These are phyloP conservation scores for Phoebastria nigripes DNA, from an alignment of 2,797 vertebrate species.

Conservation along the genomic window DNA sequence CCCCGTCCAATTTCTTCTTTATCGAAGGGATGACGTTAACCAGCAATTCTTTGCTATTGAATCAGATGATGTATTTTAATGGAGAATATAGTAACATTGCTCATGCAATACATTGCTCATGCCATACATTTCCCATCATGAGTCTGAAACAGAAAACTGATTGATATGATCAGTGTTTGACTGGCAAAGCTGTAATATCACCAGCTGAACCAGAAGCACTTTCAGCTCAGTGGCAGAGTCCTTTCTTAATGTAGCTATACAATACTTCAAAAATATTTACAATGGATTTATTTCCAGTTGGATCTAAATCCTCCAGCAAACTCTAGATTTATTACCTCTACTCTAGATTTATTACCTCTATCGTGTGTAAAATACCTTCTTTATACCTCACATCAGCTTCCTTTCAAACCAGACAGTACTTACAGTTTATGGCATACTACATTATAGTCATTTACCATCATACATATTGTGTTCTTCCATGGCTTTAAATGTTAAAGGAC, in stretches of 20 bases:
- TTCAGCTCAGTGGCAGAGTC: neutral
- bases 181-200: neutral
- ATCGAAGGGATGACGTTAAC: neutral
- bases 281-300: slow-evolving; percentile 19
- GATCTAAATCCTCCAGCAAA: slow-evolving; percentile 17
- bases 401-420: slow-evolving; percentile 40
- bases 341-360: slow-evolving; percentile 47
- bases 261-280: slow-evolving; percentile 26
- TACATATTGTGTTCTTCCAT: slow-evolving; percentile 3
- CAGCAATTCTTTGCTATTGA: neutral
- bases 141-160: neutral
- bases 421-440: slow-evolving; percentile 42
- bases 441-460: slow-evolving; percentile 43
- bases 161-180: neutral
- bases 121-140: neutral
- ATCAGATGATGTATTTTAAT: neutral
- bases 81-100: neutral
- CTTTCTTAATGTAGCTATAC: slow-evolving; percentile 7
- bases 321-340: slow-evolving; percentile 50
- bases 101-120: neutral
- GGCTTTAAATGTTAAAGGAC: slow-evolving; percentile 41
- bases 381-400: slow-evolving; percentile 29
- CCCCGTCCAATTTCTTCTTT: neutral
- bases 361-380: slow-evolving; percentile 1
- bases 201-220: neutral